Conservation (phyloP, 1,140 invertebrate genomes). For the Heliconius eleuchia region DNA sequence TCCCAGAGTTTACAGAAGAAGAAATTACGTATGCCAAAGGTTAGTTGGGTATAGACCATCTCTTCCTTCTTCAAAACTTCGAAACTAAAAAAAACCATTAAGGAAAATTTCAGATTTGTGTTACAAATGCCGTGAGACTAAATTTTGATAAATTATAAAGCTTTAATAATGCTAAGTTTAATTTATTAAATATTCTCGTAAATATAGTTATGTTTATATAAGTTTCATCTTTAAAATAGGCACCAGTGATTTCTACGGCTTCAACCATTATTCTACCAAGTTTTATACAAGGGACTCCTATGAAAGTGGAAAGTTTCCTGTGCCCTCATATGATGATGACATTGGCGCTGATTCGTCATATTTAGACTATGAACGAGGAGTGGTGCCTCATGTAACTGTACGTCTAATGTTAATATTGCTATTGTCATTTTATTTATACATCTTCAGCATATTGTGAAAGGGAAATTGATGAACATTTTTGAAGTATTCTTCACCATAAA, state of each 20-base stretch:
- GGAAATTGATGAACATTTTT: no score
- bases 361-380: constrained; percentile 49
- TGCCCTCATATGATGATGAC: constrained; percentile 63
- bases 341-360: constrained; percentile 48
- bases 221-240: constrained; percentile 35
- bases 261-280: constrained; percentile 62
- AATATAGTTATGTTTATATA: no score
- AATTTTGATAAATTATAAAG: no score
- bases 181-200: no score
- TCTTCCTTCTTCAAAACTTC: no score
- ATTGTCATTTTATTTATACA: no score
- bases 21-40: constrained; percentile 83
- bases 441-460: no score
- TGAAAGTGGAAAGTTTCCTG: constrained; percentile 38
- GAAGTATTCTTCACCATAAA: no score
- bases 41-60: constrained; percentile 5
- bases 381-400: constrained; percentile 51
- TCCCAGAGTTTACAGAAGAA: constrained; percentile 74
- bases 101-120: no score
- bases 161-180: no score
- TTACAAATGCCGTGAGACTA: no score
- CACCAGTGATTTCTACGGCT: constrained; percentile 70
- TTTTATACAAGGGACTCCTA: constrained; percentile 49
- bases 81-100: no score
- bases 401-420: constrained; percentile 11